phyloP scores from a whole-genome alignment of 2,888 invertebrate genomes.

The Balanococcus diminutus region DNA sequence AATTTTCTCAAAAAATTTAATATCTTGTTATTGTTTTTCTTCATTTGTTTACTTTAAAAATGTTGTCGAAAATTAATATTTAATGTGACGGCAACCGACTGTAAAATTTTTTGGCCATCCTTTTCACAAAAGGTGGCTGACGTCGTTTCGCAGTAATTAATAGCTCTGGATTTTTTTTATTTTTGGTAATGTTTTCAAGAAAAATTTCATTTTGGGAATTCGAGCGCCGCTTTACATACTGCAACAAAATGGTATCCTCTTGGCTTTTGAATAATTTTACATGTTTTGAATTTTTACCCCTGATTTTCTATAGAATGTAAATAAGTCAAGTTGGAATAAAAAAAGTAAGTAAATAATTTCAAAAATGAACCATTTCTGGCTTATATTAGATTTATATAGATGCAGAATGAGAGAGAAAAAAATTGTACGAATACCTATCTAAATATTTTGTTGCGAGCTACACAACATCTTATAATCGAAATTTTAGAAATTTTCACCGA shows the following conservation, averaged over 20 bases:
- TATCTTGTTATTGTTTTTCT: conserved; percentile 49
- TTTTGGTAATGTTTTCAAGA: background rate
- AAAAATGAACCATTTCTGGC: too few species aligned
- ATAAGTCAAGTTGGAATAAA: too few species aligned
- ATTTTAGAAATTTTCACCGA: background rate
- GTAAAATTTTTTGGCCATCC: conserved; percentile 27
- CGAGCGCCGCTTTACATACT: background rate
- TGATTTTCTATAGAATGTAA: background rate
- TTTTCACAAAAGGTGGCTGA: conserved; percentile 13
- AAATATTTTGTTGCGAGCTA: too few species aligned
- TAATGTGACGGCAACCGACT: conserved; percentile 42
- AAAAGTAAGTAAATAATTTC: too few species aligned
- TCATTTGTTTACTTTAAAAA: conserved; percentile 42
- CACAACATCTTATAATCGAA: background rate
- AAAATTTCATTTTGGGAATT: background rate
- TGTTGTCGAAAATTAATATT: conserved; percentile 47
- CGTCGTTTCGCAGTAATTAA: conserved; percentile 34
- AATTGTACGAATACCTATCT: too few species aligned
- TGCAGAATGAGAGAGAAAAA: too few species aligned
- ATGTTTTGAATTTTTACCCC: background rate
- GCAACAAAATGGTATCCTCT: background rate
- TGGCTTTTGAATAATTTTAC: conserved; percentile 7
- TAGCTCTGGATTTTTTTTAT: background rate
- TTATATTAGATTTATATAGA: too few species aligned
- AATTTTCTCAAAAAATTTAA: conserved; percentile 38